Base-by-base conservation (phyloP, 1,140 invertebrate genomes). In the Pseudomyrmex sp. region DNA sequence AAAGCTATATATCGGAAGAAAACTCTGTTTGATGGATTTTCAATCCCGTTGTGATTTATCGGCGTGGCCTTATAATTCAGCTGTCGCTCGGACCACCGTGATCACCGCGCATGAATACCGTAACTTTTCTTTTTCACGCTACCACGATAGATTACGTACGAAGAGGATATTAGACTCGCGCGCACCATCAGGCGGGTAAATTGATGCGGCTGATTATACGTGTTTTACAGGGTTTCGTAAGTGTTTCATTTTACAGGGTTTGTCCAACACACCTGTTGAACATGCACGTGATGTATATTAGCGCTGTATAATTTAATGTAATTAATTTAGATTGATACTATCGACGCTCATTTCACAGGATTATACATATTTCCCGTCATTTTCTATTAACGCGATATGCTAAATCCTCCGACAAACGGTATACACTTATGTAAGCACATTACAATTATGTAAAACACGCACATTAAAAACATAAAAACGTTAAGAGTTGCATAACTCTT, bases 21-120 rank as follows among this genome's bases (percentile, higher is more conserved):
- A 83, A 88, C 85, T 35, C 69, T 48, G 63, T 63, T 35, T 83
- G 85, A 90, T 91, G 80, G 88, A 89, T 91, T 85, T 86, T 73
- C 87, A 84, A 86, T 80, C 63, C 56, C n/a, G 15, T 62, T 66
- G 65, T 90, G 85, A 91, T 91, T 91, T 91, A 91, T 91, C 75
- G 86, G 82, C 59, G 26, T 61, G 73, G 85, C 84, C 76, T 48
- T 58, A 48, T n/a, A 44, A n/a, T 59, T 80, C 76, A 70, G 66
- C 76, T 70, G 54, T 80, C 76, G 76, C 66, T 70, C 66, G 54
- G 54, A 61, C 44, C 76, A 3, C 58, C 66, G n/a, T 77, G 62
- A 85, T 80, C 80, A 72, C 82, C 76, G 56, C 72, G 59, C 56
- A 85, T 89, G 84, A 89, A 89, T 89, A 87, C 83, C 82, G 85